Percentiles rank a stretch among this genome's conserved stretches.
Evolutionary conservation across 2,797 vertebrate species (phyloP).

Genomic region (Podarcis lilfordi): DNA sequence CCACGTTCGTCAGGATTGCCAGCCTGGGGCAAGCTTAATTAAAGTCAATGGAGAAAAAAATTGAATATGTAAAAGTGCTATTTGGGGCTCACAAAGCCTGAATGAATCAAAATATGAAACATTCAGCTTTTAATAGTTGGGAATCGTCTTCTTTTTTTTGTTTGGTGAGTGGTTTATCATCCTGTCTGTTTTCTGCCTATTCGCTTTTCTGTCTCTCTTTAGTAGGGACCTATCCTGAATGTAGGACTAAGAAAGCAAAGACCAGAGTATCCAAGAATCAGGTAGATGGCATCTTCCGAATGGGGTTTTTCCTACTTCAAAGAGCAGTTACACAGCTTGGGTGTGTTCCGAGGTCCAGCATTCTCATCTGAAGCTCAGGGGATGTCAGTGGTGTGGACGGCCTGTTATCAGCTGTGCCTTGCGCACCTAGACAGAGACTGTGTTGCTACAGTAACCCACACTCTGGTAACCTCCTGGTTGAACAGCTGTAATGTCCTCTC

Average conservation of each 20-base stretch:
- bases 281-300: too few species aligned
- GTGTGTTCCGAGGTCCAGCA: too few species aligned
- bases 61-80: slow-evolving; percentile 74
- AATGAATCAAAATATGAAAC: slow-evolving; percentile 79
- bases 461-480: too few species aligned
- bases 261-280: too few species aligned
- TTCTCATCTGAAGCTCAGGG: too few species aligned
- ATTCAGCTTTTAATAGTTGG: slow-evolving; percentile 69
- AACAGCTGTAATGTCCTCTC: too few species aligned
- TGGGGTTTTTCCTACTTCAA: too few species aligned
- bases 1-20: slow-evolving; percentile 69
- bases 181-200: slow-evolving; percentile 54
- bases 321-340: too few species aligned
- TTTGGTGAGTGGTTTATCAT: slow-evolving; percentile 64
- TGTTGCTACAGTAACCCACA: too few species aligned
- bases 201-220: slow-evolving; percentile 22
- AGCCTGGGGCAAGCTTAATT: slow-evolving; percentile 79
- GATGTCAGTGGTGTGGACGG: too few species aligned
- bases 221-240: neutral
- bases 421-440: too few species aligned
- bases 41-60: slow-evolving; percentile 83
- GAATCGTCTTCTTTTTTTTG: slow-evolving; percentile 30
- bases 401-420: too few species aligned
- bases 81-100: slow-evolving; percentile 75
- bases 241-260: neutral